These are phyloP conservation scores for Camponotus pennsylvanicus DNA, from an alignment of 1,140 invertebrate species.

Conservation along the genomic window DNA sequence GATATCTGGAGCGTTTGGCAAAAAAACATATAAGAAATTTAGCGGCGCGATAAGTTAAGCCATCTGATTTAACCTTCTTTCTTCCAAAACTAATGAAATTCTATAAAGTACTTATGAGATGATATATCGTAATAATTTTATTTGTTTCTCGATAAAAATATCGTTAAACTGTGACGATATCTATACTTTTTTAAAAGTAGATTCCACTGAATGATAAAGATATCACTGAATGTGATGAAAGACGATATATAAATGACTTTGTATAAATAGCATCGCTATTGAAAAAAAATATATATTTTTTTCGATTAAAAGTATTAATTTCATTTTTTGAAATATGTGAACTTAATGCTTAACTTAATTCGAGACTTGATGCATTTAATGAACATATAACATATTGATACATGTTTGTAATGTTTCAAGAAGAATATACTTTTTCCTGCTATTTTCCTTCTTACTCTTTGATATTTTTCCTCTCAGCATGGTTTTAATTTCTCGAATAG, in stretches of 20 bases:
- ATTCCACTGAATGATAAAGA: too few species aligned
- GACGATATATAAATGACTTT: background rate
- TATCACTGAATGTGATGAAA: background rate
- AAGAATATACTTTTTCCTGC: background rate
- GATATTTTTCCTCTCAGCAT: background rate
- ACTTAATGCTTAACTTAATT: constrained; percentile 22
- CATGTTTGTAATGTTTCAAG: constrained; percentile 6
- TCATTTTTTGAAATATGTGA: background rate
- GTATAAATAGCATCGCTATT: background rate
- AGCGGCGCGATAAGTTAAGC: background rate
- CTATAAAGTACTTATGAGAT: background rate
- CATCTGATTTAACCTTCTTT: background rate
- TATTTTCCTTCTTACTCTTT: background rate
- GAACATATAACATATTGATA: background rate
- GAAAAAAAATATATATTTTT: background rate
- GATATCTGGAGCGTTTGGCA: background rate
- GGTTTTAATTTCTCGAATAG: constrained; percentile 19
- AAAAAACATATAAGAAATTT: constrained; percentile 12
- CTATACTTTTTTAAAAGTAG: background rate
- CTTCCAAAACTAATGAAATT: background rate
- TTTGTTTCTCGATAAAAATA: background rate
- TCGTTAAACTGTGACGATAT: background rate
- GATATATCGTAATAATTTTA: background rate
- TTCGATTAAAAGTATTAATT: background rate
- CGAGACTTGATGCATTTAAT: constrained; percentile 7